A percentile compares a stretch with the other conserved stretches of the same genome.
These are phyloP conservation scores for Hirundichthys speculiger DNA, from an alignment of 2,113 vertebrate genomes.

Conservation along the genomic window DNA sequence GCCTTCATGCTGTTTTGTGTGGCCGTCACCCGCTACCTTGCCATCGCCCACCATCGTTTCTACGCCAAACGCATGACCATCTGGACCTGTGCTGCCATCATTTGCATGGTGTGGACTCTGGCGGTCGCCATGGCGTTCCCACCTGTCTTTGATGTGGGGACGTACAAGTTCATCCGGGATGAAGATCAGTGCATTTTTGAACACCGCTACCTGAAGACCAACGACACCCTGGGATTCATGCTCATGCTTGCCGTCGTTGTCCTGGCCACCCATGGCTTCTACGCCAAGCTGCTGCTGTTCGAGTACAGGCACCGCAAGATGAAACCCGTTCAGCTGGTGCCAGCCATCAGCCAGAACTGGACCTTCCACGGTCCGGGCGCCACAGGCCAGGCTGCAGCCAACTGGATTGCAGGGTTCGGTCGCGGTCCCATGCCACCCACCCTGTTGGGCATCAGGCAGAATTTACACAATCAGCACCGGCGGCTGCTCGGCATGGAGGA, in stretches of 20 bases:
- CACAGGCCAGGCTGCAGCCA: slow-evolving; percentile 93
- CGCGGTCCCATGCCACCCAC: slow-evolving; percentile 94
- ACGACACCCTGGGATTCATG: slow-evolving; percentile 96
- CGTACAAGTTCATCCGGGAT: slow-evolving; percentile 93
- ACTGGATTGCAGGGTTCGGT: slow-evolving; percentile 95
- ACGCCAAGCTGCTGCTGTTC: slow-evolving; percentile 92
- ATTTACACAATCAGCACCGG: slow-evolving; percentile 90
- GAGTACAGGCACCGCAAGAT: slow-evolving; percentile 95
- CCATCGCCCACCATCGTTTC: slow-evolving; percentile 94
- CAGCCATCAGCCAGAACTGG: slow-evolving; percentile 96
- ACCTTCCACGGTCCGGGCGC: slow-evolving; percentile 95
- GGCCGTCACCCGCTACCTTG: slow-evolving; percentile 94
- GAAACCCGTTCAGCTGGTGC: slow-evolving; percentile 94
- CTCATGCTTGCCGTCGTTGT: slow-evolving; percentile 94
- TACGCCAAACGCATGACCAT: slow-evolving; percentile 95
- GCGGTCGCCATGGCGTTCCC: slow-evolving; percentile 95
- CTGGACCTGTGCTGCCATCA: slow-evolving; percentile 92
- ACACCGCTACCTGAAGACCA: slow-evolving; percentile 95
- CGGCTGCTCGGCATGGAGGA: slow-evolving; percentile 94
- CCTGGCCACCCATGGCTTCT: slow-evolving; percentile 92
- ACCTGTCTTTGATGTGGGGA: slow-evolving; percentile 92
- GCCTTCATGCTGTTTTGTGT: slow-evolving; percentile 97
- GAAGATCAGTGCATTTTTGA: slow-evolving; percentile 97
- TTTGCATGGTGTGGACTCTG: slow-evolving; percentile 95
- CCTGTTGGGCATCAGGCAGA: slow-evolving; percentile 92